Evolutionary conservation across 2,797 vertebrate genomes (phyloP).

Genomic region (Eulemur mongoz): DNA sequence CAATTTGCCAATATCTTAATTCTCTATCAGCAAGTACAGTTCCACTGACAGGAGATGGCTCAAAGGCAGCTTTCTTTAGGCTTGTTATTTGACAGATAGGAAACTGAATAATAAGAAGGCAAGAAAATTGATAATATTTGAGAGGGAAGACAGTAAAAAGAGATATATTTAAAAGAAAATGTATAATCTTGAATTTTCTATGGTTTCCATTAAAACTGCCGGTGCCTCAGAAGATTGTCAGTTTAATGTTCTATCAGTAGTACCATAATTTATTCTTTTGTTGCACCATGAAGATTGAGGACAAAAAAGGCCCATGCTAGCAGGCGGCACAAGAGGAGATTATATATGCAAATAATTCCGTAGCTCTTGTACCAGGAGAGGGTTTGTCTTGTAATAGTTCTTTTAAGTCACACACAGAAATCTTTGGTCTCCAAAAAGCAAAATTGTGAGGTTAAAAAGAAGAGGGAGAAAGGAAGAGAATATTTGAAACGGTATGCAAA

Average conservation of each 20-base stretch:
- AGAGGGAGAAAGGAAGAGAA: constrained; percentile 10
- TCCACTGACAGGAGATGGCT: background rate
- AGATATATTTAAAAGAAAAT: constrained; percentile 56
- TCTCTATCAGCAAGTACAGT: background rate
- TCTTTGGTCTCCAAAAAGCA: constrained; percentile 53
- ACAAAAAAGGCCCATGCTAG: constrained; percentile 42
- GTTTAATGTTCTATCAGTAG: constrained; percentile 58
- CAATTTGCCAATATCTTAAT: background rate
- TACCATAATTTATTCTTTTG: constrained; percentile 75
- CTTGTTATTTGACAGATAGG: constrained; percentile 1
- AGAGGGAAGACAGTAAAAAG: constrained; percentile 34
- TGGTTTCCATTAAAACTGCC: constrained; percentile 58
- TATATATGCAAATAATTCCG: constrained; percentile 63
- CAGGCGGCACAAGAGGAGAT: constrained; percentile 51
- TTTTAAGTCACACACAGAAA: constrained; percentile 58
- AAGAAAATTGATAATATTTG: constrained; percentile 29
- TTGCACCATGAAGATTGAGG: background rate
- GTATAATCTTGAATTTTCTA: constrained; percentile 58
- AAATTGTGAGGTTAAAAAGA: constrained; percentile 50
- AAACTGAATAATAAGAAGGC: constrained; percentile 50
- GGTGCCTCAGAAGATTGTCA: constrained; percentile 33
- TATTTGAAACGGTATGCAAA: constrained; percentile 36
- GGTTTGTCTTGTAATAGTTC: constrained; percentile 67
- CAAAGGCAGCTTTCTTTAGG: constrained; percentile 40
- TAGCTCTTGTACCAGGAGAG: constrained; percentile 30